phyloP scores from a whole-genome alignment of 2,888 invertebrate species.

The Heliconius hortense region DNA sequence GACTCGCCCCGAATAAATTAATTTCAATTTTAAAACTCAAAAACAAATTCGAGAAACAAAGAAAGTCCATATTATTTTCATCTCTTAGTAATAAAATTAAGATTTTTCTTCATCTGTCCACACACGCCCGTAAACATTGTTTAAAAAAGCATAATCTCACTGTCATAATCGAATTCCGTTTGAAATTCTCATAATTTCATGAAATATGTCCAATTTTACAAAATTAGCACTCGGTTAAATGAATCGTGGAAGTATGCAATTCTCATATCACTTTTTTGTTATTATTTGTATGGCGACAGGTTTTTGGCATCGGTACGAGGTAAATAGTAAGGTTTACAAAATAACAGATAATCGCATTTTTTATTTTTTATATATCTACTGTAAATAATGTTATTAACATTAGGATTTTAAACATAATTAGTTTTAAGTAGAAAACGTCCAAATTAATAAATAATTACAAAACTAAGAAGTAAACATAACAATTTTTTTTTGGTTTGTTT shows the following conservation, averaged over 20 bases:
- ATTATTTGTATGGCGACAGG: conserved; percentile 29
- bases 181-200: conserved; percentile 36
- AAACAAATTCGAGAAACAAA: conserved; percentile 31
- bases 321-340: not conserved
- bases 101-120: conserved; percentile 37
- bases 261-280: conserved; percentile 34
- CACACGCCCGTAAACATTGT: conserved; percentile 45
- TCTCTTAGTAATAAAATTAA: conserved; percentile 24
- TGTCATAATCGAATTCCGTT: conserved; percentile 48
- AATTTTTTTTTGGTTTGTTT: not conserved
- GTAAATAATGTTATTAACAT: too few relatives aligned
- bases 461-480: not conserved
- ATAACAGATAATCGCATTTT: not conserved
- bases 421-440: too few relatives aligned
- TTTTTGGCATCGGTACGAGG: conserved; percentile 12
- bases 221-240: conserved; percentile 55
- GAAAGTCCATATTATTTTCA: conserved; percentile 5
- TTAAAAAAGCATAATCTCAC: conserved; percentile 44
- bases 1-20: not conserved
- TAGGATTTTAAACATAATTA: too few relatives aligned
- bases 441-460: too few relatives aligned
- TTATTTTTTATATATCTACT: not conserved
- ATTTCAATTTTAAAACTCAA: conserved; percentile 9
- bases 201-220: conserved; percentile 53
- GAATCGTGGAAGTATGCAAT: conserved; percentile 45